Conservation (phyloP, 35 echinoderm and acorn worm species). For the Heliocidaris tuberculata region DNA sequence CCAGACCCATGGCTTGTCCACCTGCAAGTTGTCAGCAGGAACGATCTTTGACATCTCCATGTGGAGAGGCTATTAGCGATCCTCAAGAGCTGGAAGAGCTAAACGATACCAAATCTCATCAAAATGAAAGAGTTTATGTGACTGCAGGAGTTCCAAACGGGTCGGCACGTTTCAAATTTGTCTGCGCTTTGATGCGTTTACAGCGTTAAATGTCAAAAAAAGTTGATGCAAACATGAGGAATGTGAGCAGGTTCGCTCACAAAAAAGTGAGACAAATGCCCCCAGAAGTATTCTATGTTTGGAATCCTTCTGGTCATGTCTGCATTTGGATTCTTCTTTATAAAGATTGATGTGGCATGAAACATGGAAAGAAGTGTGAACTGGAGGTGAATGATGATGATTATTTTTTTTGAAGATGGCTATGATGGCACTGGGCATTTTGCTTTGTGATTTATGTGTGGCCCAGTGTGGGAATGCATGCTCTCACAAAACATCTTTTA, state of each 20-base stretch:
- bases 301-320: not conserved
- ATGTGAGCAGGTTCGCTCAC: not conserved
- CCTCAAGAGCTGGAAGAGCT: not conserved
- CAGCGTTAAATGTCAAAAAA: not conserved
- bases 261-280: not conserved
- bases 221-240: conserved; percentile 9
- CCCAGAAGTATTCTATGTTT: conserved; percentile 3
- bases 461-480: not conserved
- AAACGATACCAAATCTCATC: conserved; percentile 12
- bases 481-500: not conserved
- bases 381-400: not conserved
- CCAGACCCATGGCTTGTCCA: not conserved
- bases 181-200: not conserved
- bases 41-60: conserved; percentile 32
- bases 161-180: conserved; percentile 15
- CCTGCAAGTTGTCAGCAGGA: conserved; percentile 46
- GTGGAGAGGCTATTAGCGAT: conserved; percentile 34
- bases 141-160: conserved; percentile 7
- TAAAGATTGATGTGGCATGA: not conserved
- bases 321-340: not conserved
- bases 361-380: not conserved
- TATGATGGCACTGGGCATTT: not conserved
- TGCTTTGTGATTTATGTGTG: not conserved
- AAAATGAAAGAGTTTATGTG: conserved; percentile 4
- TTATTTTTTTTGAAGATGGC: not conserved